Conservation (phyloP, 2,888 invertebrate genomes). For the Dryadula phaetusa region DNA sequence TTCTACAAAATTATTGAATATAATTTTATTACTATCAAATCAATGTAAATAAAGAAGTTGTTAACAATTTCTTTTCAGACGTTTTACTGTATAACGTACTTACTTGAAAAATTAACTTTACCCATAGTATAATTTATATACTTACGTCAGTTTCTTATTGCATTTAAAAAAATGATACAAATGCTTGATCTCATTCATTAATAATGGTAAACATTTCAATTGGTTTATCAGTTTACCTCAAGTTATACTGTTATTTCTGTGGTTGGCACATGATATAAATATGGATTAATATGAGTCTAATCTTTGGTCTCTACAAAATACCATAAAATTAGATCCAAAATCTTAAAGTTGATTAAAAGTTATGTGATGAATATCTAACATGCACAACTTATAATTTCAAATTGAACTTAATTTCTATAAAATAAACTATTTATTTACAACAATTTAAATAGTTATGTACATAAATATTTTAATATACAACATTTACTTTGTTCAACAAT, state of each 20-base stretch:
- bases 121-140: not conserved
- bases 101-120: not conserved
- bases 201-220: not conserved
- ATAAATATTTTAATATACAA: slow-evolving; percentile 69
- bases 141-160: not conserved
- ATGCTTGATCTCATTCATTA: not conserved
- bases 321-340: slow-evolving; percentile 57
- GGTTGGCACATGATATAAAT: slow-evolving; percentile 47
- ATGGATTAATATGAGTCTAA: slow-evolving; percentile 53
- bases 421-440: slow-evolving; percentile 82
- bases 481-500: slow-evolving; percentile 69
- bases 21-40: too few species aligned
- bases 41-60: too few species aligned
- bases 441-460: slow-evolving; percentile 78
- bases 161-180: not conserved
- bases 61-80: not conserved
- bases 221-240: not conserved
- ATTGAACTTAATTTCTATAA: slow-evolving; percentile 53
- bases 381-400: slow-evolving; percentile 46
- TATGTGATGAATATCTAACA: slow-evolving; percentile 35
- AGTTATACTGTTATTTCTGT: not conserved
- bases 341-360: slow-evolving; percentile 42
- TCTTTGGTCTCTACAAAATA: slow-evolving; percentile 77
- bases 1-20: too few species aligned
- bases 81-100: not conserved